Base-by-base conservation (phyloP, 2,113 vertebrate species). In the Leuciscus idus region DNA sequence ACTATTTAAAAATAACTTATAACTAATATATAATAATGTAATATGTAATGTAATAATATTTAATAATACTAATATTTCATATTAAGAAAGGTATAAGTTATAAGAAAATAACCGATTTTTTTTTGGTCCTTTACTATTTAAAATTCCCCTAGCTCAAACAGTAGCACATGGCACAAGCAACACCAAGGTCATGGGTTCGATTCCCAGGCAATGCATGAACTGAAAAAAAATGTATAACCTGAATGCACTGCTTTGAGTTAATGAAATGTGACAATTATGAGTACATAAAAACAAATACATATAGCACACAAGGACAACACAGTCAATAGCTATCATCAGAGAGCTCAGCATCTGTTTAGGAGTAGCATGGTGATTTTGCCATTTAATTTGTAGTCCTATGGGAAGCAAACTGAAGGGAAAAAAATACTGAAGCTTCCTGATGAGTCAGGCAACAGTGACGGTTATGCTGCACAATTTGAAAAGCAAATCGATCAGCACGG, bases 401-500 rank as follows among this genome's bases (percentile, higher is more conserved):
- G 57, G n/a, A 66, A 59, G n/a, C 6, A 13, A 76, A 50, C n/a
- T 64, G 4, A n/a, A 72, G 21, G 48, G 6, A 6, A 33, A 74
- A n/a, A 57, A 46, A 79, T 28, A 72, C 61, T 5, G 23, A 8
- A 19, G 10, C 61, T 85, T 74, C 66, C 59, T 80, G 64, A 86
- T 79, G 39, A 83, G 57, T 81, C 70, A 8, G 50, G 21, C 64
- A 76, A 36, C 26, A 26, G 48, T 30, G 52, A 33, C 68, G 72
- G 66, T 85, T 85, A 23, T 66, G 43, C n/a, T 10, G 21, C 12
- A 74, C 50, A 13, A 80, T 84, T 83, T 86, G 79, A 86, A 84
- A 11, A 86, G 80, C 43, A 43, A 86, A 88, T 88, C 87, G 48
- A 86, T 86, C 74, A 52, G 17, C 36, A 73, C 19, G n/a, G 64